Percentiles rank a stretch among this genome's conserved stretches.
phyloP scores from a whole-genome alignment of 2,797 vertebrate genomes.

The Trematomus bernacchii region DNA sequence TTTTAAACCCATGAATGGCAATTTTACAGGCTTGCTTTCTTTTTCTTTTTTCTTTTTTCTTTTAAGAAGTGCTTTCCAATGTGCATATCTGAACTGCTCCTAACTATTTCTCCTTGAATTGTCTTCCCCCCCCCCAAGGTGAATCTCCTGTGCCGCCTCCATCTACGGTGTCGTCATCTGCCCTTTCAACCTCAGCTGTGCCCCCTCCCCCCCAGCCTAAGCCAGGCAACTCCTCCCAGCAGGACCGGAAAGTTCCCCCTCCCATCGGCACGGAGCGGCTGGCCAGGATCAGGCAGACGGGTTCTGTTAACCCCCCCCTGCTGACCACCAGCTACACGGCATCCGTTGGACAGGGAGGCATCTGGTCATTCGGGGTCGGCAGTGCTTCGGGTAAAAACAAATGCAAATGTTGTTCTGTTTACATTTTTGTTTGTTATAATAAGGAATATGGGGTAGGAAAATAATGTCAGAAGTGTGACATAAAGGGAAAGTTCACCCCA shows the following conservation, averaged over 20 bases:
- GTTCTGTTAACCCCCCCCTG: constrained; percentile 92
- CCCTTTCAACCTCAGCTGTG: constrained; percentile 92
- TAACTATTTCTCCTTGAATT: neutral
- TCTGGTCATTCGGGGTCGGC: constrained; percentile 98
- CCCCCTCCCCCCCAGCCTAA: constrained; percentile 93
- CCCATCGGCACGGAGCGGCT: constrained; percentile 97
- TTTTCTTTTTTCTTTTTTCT: neutral
- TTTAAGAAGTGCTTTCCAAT: neutral
- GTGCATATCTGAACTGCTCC: neutral
- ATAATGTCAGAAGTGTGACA: neutral
- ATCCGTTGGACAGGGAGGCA: constrained; percentile 96
- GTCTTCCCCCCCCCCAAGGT: constrained; percentile 78
- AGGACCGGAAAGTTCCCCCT: constrained; percentile 96
- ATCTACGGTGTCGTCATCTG: constrained; percentile 94
- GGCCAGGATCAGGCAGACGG: constrained; percentile 96
- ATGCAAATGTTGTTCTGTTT: neutral
- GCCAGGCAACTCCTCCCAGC: constrained; percentile 85
- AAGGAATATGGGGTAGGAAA: neutral
- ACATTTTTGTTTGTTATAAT: neutral
- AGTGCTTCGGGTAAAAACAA: constrained; percentile 91
- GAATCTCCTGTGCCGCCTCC: constrained; percentile 96
- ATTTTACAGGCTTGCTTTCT: too few relatives aligned
- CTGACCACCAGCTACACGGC: constrained; percentile 95
- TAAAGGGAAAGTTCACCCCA: neutral
- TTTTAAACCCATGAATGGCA: neutral